phyloP scores from a whole-genome alignment of 2,113 vertebrate species.

The Microcebus tavaratra region DNA sequence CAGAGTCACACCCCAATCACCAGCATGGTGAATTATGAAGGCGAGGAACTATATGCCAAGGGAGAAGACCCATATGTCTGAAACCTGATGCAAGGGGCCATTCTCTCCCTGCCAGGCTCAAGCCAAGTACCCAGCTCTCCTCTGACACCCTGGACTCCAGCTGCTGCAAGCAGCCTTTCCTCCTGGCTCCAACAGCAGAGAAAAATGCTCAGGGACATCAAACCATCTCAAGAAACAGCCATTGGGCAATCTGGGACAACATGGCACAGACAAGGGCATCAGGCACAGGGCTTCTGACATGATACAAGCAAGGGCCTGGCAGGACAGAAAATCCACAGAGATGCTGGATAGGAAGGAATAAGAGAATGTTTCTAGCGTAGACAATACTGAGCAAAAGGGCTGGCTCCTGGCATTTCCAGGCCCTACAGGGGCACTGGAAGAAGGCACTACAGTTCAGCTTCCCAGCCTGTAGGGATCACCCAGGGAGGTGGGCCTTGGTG shows the following conservation, averaged over 20 bases:
- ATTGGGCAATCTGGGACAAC: not conserved
- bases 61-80: not conserved
- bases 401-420: not conserved
- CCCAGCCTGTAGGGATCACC: not conserved
- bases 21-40: not conserved
- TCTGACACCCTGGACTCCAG: not conserved
- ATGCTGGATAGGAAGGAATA: not conserved
- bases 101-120: not conserved
- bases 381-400: not conserved
- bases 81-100: not conserved
- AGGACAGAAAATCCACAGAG: not conserved
- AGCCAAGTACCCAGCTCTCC: not conserved
- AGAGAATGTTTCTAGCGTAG: not conserved
- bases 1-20: conserved; percentile 29
- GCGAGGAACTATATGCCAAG: not conserved
- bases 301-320: not conserved
- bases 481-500: not conserved
- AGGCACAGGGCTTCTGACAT: not conserved
- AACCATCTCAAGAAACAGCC: not conserved
- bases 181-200: not conserved
- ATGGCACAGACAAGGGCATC: not conserved
- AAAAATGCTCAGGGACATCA: not conserved
- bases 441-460: not conserved
- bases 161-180: not conserved
- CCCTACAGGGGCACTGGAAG: not conserved